A percentile compares a stretch with the other conserved stretches of the same genome.
phyloP scores from a whole-genome alignment of 2,113 vertebrate species.

The Tenebrosternarchus preto region DNA sequence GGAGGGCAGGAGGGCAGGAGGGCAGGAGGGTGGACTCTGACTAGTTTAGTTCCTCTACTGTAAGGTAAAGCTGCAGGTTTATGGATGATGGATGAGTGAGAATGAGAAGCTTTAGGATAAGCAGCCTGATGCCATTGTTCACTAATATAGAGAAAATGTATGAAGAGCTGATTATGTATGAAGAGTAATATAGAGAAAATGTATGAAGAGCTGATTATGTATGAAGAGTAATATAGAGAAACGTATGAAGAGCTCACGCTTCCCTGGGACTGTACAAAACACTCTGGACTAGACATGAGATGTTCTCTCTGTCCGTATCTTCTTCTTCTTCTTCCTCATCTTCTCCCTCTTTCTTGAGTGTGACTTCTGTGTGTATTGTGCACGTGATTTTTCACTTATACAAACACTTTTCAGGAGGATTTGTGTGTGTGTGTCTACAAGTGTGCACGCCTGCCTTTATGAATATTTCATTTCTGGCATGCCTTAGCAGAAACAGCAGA shows the following conservation, averaged over 20 bases:
- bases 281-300: not conserved
- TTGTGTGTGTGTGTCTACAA: constrained; percentile 9
- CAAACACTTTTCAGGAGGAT: constrained; percentile 1
- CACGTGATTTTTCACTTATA: not conserved
- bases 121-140: not conserved
- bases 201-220: not conserved
- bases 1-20: not conserved
- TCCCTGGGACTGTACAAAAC: constrained; percentile 6
- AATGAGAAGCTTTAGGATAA: not conserved
- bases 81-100: not conserved
- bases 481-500: constrained; percentile 52
- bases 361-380: not conserved
- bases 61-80: not conserved
- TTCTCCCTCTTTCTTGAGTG: not conserved
- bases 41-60: not conserved
- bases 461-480: constrained; percentile 55
- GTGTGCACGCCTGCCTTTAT: constrained; percentile 30
- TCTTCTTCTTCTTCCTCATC: no score
- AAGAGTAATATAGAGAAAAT: no score
- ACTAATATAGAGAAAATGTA: not conserved
- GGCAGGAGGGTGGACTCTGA: not conserved
- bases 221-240: no score
- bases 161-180: not conserved
- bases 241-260: not conserved
- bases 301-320: no score